Base-by-base conservation (phyloP, 2,888 invertebrate genomes). In the Resseliella maxima region DNA sequence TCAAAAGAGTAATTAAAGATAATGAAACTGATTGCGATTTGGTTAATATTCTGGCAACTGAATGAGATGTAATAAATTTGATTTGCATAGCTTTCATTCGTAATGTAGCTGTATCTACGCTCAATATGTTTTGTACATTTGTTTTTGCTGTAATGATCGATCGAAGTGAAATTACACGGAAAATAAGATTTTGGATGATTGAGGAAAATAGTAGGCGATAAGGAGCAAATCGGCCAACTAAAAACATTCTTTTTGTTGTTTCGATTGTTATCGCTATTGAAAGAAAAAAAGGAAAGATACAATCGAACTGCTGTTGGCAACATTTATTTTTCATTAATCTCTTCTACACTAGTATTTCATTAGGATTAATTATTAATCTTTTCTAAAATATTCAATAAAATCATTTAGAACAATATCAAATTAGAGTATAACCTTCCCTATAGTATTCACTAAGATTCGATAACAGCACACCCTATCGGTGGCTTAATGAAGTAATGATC, bases 101-200 rank as follows among this genome's bases (percentile, higher is more conserved):
- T 15, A 72, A 72, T 72, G 72, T 72, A 12, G 12, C 18, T 18
- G 46, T 15, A 18, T 50, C 15, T 18, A 50, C 24, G 5, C 24
- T 59, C 59, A 15, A 1, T 59, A 1, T n/a, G 50, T 18, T 50
- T 18, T 24, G 18, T 50, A 50, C 46, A 15, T 50, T 50, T 50
- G 2, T 15, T 50, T 50, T 50, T 18, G 46, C 46, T 50, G 18
- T 50, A 18, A 50, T 18, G 46, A 50, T 15, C 46, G 46, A 18
- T 18, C 46, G 18, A 50, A 50, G 46, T 50, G 46, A 72, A 72
- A 72, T 72, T 72, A 72, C 72, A 72, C 72, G 72, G 72, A 31
- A 72, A 72, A 72, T 72, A 72, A 72, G 72, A 72, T 59, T 59
- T 59, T 59, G 59, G 24, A 24, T 59, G 59, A 59, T 59, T 59